phyloP scores from a whole-genome alignment of 2,888 invertebrate species.

The Sturmia bella region DNA sequence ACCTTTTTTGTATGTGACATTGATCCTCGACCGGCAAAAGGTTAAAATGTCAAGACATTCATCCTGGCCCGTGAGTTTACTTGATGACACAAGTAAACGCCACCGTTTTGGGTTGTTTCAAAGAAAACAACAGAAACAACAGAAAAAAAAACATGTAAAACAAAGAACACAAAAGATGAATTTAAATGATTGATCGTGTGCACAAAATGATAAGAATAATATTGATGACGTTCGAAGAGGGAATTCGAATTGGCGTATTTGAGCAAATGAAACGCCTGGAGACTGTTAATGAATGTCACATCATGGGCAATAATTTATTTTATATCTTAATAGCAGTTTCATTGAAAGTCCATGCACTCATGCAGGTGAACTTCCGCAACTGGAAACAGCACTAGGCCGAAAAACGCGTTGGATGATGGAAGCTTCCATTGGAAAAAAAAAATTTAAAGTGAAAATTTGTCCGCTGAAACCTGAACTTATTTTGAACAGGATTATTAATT shows the following conservation, averaged over 20 bases:
- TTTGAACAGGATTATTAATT: no score
- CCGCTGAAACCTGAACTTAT: no score
- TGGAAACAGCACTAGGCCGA: no score
- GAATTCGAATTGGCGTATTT: constrained; percentile 33
- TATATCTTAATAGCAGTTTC: neutral
- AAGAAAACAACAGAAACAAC: no score
- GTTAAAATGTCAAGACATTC: constrained; percentile 65
- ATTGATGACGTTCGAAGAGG: constrained; percentile 42
- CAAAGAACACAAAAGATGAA: constrained; percentile 10
- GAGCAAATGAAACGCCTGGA: neutral
- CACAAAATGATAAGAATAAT: constrained; percentile 26
- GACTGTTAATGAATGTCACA: constrained; percentile 49
- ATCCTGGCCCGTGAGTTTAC: constrained; percentile 40
- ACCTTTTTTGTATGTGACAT: constrained; percentile 56
- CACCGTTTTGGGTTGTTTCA: constrained; percentile 50
- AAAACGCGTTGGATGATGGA: no score
- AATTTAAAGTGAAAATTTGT: no score
- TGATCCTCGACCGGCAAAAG: constrained; percentile 63
- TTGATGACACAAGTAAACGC: constrained; percentile 66
- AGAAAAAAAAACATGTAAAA: neutral
- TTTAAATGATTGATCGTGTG: constrained; percentile 59
- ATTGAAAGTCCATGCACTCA: neutral
- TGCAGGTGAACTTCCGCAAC: no score
- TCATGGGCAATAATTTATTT: neutral
- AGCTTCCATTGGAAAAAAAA: no score